phyloP scores from a whole-genome alignment of 2,113 vertebrate genomes.

The Serinus canaria region DNA sequence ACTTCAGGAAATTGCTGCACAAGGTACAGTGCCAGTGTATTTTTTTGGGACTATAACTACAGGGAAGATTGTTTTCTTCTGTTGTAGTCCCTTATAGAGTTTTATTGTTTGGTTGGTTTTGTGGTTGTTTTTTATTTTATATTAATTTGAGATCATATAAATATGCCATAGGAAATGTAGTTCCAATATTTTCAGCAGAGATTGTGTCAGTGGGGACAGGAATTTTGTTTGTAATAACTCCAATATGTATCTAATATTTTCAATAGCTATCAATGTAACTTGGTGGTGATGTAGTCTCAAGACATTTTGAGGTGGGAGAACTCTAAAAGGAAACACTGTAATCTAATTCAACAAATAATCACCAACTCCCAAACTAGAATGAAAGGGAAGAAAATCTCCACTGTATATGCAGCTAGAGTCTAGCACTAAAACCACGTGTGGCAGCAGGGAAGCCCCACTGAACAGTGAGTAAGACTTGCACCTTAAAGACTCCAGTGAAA shows the following conservation, averaged over 20 bases:
- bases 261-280: background rate
- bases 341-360: background rate
- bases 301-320: background rate
- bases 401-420: background rate
- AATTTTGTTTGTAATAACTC: background rate
- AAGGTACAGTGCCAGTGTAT: constrained; percentile 76
- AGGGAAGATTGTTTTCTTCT: background rate
- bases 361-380: background rate
- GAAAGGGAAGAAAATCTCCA: background rate
- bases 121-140: background rate
- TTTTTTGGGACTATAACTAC: background rate
- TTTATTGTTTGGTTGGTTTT: background rate
- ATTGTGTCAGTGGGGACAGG: background rate
- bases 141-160: background rate
- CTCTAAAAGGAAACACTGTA: background rate
- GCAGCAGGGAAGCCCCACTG: background rate
- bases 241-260: background rate
- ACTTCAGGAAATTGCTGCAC: constrained; percentile 87
- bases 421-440: background rate
- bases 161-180: background rate
- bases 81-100: background rate
- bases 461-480: background rate
- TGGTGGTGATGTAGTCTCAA: background rate
- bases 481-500: background rate
- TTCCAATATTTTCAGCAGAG: background rate